Base-by-base conservation (phyloP, 2,113 vertebrate species). In the Hystrix brachyura region DNA sequence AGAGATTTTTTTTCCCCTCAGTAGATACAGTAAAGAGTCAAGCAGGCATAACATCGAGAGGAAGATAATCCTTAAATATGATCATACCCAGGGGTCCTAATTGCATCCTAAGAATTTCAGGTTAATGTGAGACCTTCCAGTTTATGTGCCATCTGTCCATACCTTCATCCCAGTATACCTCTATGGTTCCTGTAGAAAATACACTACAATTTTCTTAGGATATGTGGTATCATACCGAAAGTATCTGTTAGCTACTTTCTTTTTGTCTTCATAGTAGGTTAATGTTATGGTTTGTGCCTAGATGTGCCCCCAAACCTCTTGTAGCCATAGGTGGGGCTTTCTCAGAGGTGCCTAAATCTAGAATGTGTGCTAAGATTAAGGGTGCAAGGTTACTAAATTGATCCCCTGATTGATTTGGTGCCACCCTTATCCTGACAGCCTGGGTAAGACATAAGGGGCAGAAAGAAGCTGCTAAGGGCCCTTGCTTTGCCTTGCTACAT, bases 51-150 rank as follows among this genome's bases (percentile, higher is more conserved):
- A 71, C 64, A 76, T 88, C 71, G 51, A 55, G 46, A 93, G 34
- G 12, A 91, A 38, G 19, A 79, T 67, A 57, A 72, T 90, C 79
- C 32, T 89, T 76, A 83, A 92, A 93, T 72, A 79, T 78, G 5
- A 82, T 67, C 27, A 5, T 32, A 79, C 64, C 14, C 51, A 71
- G 27, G 64, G 11, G 74, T 94, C 57, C 48, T 87, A 76, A 86
- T 85, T 96, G 25, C 19, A 11, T 93, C 46, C 51, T 34, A 65
- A 34, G 60, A 93, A 34, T 59, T 80, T 38, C 11, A 46, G 38
- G 55, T 65, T 92, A 19, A 67, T 7, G 13, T 17, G 25, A 82
- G 13, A 62, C 74, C 11, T 78, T 34, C 0, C 38, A 64, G 34
- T 46, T 5, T 71, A 55, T 62, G 72, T 60, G 23, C 29, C 14